Evolutionary conservation across 2,888 invertebrate species (phyloP), one percentile per base, ranked within the genome.

Genomic region (Hemithea aestivaria): DNA sequence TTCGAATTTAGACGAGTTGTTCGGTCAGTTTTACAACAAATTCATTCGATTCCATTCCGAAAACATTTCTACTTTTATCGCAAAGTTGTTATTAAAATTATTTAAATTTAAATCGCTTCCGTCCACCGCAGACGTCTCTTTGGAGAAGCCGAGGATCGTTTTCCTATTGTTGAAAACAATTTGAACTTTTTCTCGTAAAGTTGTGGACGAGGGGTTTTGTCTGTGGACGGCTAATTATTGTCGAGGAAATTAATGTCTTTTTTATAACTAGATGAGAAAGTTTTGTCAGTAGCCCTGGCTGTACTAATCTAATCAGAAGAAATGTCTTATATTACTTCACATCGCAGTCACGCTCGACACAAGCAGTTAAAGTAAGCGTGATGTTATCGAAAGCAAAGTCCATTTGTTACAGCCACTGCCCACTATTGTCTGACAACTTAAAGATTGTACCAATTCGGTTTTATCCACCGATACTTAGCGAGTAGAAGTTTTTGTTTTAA

Each of bases 401-500:
- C 16, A 38, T 36, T 31, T 35, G 23, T 6, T 26, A 20, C 27
- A 33, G 35, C 33, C 26, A 32, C 27, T 33, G 35, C 5, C 2
- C 16, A 16, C 32, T 37, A 35, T 35, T 41, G 30, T 25, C 27
- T 39, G 12, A 31, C 2, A 25, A 32, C 25, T 28, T 26, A 26
- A 28, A 35, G 21, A 20, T 38, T 40, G 20, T 35, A 20, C 10
- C 12, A 27, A 43, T 34, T 43, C 43, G 20, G 34, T 41, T 43
- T 40, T 34, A 36, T 43, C 21, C 37, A 26, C 21, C 26, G 30
- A 48, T 45, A 39, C 37, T 48, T 39, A 37, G 32, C 35, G 34
- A 32, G 36, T 40, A 35, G 40, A 53, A 64, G 43, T 46, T 66
- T 53, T 66, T 66, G 64, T 68, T 67, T 69, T 51, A 65, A 54